These are phyloP conservation scores for Halisarca cf. caerulea DNA, from an alignment of 37 sponge, comb jelly and placozoan species.

Conservation along the genomic window DNA sequence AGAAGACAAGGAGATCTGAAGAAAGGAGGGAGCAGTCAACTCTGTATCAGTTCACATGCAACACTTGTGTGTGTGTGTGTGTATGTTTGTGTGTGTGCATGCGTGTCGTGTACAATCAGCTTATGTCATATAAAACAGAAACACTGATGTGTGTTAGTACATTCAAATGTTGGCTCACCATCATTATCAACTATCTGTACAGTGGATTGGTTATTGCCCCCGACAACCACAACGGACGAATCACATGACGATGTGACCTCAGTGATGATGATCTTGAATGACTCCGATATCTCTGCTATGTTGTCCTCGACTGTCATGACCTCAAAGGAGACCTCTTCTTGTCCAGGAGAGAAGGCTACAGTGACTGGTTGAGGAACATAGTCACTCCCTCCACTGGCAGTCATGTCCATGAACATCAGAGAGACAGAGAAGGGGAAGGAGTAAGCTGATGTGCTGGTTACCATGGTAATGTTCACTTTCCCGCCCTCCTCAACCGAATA, in stretches of 20 bases:
- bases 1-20: no score
- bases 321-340: background rate
- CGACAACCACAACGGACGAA: no score
- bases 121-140: no score
- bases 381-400: background rate
- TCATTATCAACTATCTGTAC: no score
- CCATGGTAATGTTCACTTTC: background rate
- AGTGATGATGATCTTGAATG: background rate
- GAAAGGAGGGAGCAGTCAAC: no score
- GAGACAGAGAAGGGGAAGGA: background rate
- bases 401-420: background rate
- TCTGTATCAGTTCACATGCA: no score
- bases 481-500: background rate
- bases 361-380: background rate
- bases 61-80: no score
- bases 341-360: slow-evolving; percentile 2
- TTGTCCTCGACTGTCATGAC: background rate
- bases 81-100: no score
- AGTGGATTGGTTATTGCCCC: no score
- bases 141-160: no score
- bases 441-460: slow-evolving; percentile 9
- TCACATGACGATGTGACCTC: background rate
- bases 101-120: no score
- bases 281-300: background rate
- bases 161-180: background rate